A percentile compares a stretch with the other conserved stretches of the same genome.
Conservation (phyloP, 2,888 invertebrate species). For the Papilio gigon region DNA sequence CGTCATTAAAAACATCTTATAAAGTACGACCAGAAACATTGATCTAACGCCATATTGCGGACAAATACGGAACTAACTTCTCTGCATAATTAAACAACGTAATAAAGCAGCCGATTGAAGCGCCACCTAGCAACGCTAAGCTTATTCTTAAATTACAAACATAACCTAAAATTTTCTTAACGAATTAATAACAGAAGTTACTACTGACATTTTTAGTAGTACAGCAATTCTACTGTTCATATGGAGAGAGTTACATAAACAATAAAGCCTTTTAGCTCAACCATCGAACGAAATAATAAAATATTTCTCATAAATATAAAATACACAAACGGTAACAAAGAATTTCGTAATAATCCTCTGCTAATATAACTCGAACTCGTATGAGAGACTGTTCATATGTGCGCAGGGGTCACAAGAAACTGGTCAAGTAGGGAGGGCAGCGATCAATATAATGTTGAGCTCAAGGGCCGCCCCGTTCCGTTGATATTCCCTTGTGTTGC, state of each 20-base stretch:
- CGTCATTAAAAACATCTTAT: background rate
- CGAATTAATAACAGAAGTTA: no score
- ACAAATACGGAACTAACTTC: no score
- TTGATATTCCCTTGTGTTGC: conserved; percentile 32
- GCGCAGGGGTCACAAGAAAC: background rate
- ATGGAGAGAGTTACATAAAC: background rate
- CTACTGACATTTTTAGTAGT: no score
- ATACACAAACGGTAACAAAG: conserved; percentile 27
- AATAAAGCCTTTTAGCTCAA: conserved; percentile 1
- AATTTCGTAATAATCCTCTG: conserved; percentile 15
- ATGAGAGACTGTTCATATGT: background rate
- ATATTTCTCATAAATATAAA: conserved; percentile 3
- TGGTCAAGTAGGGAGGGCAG: conserved; percentile 1
- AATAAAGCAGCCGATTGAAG: no score
- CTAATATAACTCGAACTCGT: conserved; percentile 15
- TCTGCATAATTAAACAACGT: no score
- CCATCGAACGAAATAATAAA: conserved; percentile 1
- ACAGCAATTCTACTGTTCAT: no score
- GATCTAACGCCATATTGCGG: no score
- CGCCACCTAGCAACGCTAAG: no score
- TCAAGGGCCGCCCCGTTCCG: conserved; percentile 11
- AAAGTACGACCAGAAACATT: no score
- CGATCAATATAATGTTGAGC: conserved; percentile 35
- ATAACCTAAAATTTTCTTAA: no score
- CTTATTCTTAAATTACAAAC: no score